Evolutionary conservation across 2,113 vertebrate genomes (phyloP), one percentile per base, ranked within the genome.

Genomic region (Halichoeres trimaculatus): DNA sequence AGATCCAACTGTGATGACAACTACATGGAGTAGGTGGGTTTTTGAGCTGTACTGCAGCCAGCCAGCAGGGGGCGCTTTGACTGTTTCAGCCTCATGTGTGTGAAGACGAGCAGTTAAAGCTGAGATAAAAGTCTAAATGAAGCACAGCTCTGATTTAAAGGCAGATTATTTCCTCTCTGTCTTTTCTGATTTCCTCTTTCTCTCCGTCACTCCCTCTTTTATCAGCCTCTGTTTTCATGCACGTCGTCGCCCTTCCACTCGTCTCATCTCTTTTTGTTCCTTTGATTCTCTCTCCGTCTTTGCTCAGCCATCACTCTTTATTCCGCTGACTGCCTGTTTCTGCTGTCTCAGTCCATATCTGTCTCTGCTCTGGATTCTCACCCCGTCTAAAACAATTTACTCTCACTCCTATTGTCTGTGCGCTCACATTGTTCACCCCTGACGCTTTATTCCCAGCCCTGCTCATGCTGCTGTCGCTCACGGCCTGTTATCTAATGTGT

Each of bases 121-220:
- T 47, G 17, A 86, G 80, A 91, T 89, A 76, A 87, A 89, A 86
- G 67, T 72, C 74, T 78, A 76, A 87, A 85, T 86, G 80, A 83
- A 91, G 85, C 83, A 75, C 67, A 45, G 73, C 73, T 80, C 34
- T 64, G 79, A 68, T 47, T 36, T 71, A 51, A 73, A 50, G 85
- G 52, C 72, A 79, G 85, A 81, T 82, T 30, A 56, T 76, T 87
- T 83, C 77, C 47, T 19, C 43, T 45, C 41, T 43, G 4, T 17
- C 36, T 8, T 56, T 19, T 45, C 14, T 45, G 14, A 59, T 14
- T 36, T 43, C 47, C 9, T 19, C 14, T 34, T 35, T 35, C 51
- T 45, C 51, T 56, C 1, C 24, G 67, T 70, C 64, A 4, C 20
- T 56, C 69, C 0, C 61, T 72, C 10, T 59, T 54, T 84, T 64